Base-by-base conservation (phyloP, 2,888 invertebrate species). In the Pollenia angustigena region DNA sequence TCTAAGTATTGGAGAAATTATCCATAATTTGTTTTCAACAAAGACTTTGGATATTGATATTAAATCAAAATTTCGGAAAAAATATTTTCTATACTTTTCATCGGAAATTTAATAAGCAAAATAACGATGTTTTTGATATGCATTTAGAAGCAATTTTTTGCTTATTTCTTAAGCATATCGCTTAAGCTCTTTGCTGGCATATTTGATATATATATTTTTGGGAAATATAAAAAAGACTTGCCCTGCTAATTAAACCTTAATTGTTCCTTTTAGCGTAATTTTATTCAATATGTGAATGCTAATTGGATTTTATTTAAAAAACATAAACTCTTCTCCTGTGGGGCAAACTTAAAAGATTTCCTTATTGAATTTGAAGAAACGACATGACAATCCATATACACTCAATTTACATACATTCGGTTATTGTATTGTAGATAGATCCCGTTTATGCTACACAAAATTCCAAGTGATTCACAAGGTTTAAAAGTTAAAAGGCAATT, bases 401-500 rank as follows among this genome's bases (percentile, higher is more conserved):
- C 32, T 32, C 48, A 78, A 48, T 58, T 52, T 40, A 58, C 16
- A 16, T 32, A 23, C 68, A 11, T 44, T 48, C 56, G 40, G 32
- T 64, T 79, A 58, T 60, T 18, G 42, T 44, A 23, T 14, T 10
- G 4, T 16, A 58, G 58, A 66, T 32, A 14, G 44, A 50, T 52
- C 32, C 23, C 52, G 8, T 16, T 56, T 9, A 52, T 46, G 9
- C n/a, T 46, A 62, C n/a, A 42, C 32, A 50, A 42, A 64, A 48
- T 66, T 81, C 50, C 52, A 87, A 72, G 18, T 76, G 66, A 66
- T 87, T 81, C 71, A 64, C 40, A 75, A 79, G 56, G 58, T 85
- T 89, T 87, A 85, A 56, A 79, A 80, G 75, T 87, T 88, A 88
- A 88, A 88, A 79, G 86, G 78, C 80, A 89, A 88, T 89, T 89